Base-by-base conservation (phyloP, 2,888 invertebrate species). In the Lydus trimaculatus region DNA sequence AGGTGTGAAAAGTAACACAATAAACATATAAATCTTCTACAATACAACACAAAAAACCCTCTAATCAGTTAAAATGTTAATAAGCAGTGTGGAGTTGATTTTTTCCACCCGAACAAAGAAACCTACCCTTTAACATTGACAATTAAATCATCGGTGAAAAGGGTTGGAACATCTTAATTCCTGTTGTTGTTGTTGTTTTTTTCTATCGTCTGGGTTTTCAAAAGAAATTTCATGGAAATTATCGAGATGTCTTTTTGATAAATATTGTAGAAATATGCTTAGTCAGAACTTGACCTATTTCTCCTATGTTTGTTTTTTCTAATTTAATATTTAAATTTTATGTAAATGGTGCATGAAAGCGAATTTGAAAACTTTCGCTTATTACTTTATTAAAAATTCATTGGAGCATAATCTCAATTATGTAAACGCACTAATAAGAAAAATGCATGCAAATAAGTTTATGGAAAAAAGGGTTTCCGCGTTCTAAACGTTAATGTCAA, bases 181-280 rank as follows among this genome's bases (percentile, higher is more conserved):
- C 9, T 36, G 13, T 36, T 31, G 28, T 31, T 31, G 31, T 9
- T 31, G n/a, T n/a, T n/a, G n/a, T n/a, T 7, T 7, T 31, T 31
- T 9, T 31, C 1, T 31, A 31, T 7, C 15, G 7, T 15, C 1
- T 36, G 13, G 7, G 36, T 1, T 4, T 36, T 2, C 15, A 20
- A 48, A 48, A 48, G 7, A 28, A 64, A 71, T 71, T 71, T 72
- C 66, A 72, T 66, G 71, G 69, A 67, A 71, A 71, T 71, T 69
- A 71, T 61, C 58, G 66, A n/a, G n/a, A 5, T 64, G 43, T 59
- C 66, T 52, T 56, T n/a, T 69, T 63, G 61, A 28, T 39, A 60
- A 52, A 33, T 65, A 60, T 33, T 43, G 43, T 4, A 13, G 17
- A 31, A 39, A 39, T 36, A 15, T 25, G 61, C 61, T 65, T 63